phyloP scores from a whole-genome alignment of 2,113 vertebrate species.

The Solenodon paradoxus region DNA sequence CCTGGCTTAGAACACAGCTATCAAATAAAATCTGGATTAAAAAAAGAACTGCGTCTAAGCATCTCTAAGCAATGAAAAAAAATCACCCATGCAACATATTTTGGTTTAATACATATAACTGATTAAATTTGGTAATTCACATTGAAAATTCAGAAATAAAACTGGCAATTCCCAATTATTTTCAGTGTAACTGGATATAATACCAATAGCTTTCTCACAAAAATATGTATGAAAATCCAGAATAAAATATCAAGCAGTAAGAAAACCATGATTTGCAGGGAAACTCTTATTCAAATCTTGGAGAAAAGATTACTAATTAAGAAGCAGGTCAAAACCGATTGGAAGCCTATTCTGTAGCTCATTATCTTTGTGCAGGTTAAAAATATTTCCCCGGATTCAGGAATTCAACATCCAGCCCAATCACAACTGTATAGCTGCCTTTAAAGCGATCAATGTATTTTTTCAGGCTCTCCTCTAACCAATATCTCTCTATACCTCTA shows the following conservation, averaged over 20 bases:
- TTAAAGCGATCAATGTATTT: background rate
- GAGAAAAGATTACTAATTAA: background rate
- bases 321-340: background rate
- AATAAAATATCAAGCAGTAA: background rate
- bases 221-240: background rate
- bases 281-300: background rate
- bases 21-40: conserved; percentile 32
- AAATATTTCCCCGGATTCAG: conserved; percentile 22
- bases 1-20: conserved; percentile 4
- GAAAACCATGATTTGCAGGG: background rate
- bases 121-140: background rate
- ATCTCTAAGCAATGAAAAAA: conserved; percentile 2
- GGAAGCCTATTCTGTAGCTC: conserved; percentile 4
- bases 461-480: background rate
- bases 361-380: background rate
- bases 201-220: background rate
- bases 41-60: background rate
- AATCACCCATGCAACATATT: background rate
- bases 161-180: background rate
- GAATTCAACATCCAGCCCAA: background rate
- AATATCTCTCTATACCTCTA: background rate
- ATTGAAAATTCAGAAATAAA: conserved; percentile 43
- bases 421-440: background rate
- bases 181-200: background rate
- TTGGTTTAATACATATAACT: background rate